These are phyloP conservation scores for Drosophila repleta DNA, from an alignment of 1,140 invertebrate genomes.

Conservation along the genomic window DNA sequence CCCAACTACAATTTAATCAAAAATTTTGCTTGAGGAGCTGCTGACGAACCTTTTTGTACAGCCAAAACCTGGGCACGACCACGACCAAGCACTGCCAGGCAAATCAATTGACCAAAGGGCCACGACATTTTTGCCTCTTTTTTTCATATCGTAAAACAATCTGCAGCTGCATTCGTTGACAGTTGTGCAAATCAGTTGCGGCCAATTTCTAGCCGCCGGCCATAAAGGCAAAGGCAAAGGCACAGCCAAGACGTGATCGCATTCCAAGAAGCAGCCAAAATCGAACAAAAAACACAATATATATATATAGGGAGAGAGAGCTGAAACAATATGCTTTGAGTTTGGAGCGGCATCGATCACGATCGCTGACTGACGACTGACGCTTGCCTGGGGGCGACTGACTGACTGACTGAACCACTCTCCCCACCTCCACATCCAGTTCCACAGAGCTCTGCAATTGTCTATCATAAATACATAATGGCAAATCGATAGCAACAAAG, in stretches of 20 bases:
- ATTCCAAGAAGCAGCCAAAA: slow-evolving; percentile 54
- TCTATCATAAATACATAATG: slow-evolving; percentile 58
- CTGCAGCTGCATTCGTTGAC: slow-evolving; percentile 58
- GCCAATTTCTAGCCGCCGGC: slow-evolving; percentile 37
- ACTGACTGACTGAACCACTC: not conserved
- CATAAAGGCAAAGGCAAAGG: slow-evolving; percentile 16
- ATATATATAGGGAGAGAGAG: slow-evolving; percentile 22
- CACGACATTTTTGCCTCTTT: slow-evolving; percentile 19
- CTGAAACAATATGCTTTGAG: slow-evolving; percentile 2
- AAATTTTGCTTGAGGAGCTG: slow-evolving; percentile 40
- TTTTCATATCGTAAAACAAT: slow-evolving; percentile 10
- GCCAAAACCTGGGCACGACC: slow-evolving; percentile 22
- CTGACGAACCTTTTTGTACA: slow-evolving; percentile 32
- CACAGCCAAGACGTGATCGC: slow-evolving; percentile 51
- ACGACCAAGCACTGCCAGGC: slow-evolving; percentile 25
- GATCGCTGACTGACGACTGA: slow-evolving; percentile 60
- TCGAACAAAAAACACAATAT: slow-evolving; percentile 29
- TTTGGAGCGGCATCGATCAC: slow-evolving; percentile 66
- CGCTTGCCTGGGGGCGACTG: slow-evolving; percentile 30
- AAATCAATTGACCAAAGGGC: slow-evolving; percentile 54
- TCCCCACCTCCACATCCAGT: not conserved
- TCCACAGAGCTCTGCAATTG: not conserved
- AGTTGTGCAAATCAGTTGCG: slow-evolving; percentile 66
- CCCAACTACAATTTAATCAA: slow-evolving; percentile 38
- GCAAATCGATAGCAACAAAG: slow-evolving; percentile 55